Evolutionary conservation across 2,888 invertebrate species (phyloP).

Genomic region (Crossocerus cetratus): DNA sequence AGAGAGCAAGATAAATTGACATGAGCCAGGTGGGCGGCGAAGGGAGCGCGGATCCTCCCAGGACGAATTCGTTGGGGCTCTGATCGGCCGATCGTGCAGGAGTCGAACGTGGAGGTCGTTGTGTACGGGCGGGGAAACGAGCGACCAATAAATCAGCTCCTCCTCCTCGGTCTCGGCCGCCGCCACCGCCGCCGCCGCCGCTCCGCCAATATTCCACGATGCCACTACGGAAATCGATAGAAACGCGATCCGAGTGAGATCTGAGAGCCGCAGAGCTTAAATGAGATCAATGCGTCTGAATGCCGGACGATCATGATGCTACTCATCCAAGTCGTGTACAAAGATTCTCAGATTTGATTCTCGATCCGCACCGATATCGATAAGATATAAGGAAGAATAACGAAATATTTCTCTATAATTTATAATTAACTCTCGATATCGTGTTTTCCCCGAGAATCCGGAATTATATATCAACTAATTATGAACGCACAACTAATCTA

Average conservation of each 20-base stretch:
- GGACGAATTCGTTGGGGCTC: slow-evolving; percentile 21
- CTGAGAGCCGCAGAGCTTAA: slow-evolving; percentile 31
- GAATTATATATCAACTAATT: no score
- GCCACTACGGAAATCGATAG: no score
- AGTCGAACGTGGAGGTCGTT: slow-evolving; percentile 23
- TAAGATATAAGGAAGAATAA: no score
- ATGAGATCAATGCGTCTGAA: slow-evolving; percentile 27
- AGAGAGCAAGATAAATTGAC: slow-evolving; percentile 14
- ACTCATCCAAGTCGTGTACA: no score
- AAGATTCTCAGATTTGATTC: no score
- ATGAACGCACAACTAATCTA: no score
- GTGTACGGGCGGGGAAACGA: slow-evolving; percentile 8
- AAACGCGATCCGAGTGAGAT: slow-evolving; percentile 13
- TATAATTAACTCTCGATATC: no score
- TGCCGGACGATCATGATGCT: slow-evolving; percentile 18
- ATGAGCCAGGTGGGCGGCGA: not conserved
- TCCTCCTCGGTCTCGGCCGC: no score
- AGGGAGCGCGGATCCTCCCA: not conserved
- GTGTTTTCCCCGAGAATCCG: no score
- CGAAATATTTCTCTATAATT: no score
- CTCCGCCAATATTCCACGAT: slow-evolving; percentile 33
- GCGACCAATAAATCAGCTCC: slow-evolving; percentile 41
- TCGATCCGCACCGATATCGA: no score
- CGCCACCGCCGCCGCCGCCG: slow-evolving; percentile 9
- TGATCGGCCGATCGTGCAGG: no score